phyloP scores from a whole-genome alignment of 2,797 vertebrate species.

The Parauchenoglanis punctatus region DNA sequence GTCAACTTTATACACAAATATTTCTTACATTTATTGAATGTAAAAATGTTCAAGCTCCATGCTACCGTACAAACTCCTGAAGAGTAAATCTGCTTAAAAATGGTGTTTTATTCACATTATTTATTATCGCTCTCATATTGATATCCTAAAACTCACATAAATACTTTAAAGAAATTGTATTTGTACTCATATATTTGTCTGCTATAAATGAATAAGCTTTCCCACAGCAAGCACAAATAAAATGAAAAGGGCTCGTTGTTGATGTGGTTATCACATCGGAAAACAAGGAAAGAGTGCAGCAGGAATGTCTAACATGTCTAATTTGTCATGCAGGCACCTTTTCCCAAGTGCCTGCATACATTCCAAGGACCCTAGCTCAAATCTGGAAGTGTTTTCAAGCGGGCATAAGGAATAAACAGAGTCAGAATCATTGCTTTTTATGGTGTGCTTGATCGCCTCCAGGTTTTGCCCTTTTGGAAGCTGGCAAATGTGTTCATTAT shows the following conservation, averaged over 20 bases:
- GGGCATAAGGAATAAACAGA: constrained; percentile 41
- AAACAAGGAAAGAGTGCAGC: constrained; percentile 46
- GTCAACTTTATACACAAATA: constrained; percentile 32
- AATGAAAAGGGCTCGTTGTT: constrained; percentile 1
- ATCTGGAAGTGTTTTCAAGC: constrained; percentile 42
- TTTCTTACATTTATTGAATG: constrained; percentile 43
- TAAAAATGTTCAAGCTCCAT: constrained; percentile 6
- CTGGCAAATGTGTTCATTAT: constrained; percentile 36
- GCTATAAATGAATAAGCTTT: constrained; percentile 21
- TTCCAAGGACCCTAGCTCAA: constrained; percentile 36
- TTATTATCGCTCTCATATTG: constrained; percentile 57
- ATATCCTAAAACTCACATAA: constrained; percentile 68
- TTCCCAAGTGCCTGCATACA: constrained; percentile 35
- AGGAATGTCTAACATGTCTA: constrained; percentile 49
- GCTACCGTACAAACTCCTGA: constrained; percentile 57
- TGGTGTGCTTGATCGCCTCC: constrained; percentile 25
- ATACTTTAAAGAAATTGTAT: constrained; percentile 60
- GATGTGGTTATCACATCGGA: constrained; percentile 34
- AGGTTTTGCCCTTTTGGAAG: constrained; percentile 33
- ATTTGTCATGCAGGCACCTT: constrained; percentile 44
- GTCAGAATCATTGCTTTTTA: constrained; percentile 26
- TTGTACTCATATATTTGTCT: constrained; percentile 58
- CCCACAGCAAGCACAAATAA: constrained; percentile 12
- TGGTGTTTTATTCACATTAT: constrained; percentile 61
- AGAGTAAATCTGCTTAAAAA: constrained; percentile 57